Evolutionary conservation across 2,888 invertebrate species (phyloP).

Genomic region (Theodoxus fluviatilis): DNA sequence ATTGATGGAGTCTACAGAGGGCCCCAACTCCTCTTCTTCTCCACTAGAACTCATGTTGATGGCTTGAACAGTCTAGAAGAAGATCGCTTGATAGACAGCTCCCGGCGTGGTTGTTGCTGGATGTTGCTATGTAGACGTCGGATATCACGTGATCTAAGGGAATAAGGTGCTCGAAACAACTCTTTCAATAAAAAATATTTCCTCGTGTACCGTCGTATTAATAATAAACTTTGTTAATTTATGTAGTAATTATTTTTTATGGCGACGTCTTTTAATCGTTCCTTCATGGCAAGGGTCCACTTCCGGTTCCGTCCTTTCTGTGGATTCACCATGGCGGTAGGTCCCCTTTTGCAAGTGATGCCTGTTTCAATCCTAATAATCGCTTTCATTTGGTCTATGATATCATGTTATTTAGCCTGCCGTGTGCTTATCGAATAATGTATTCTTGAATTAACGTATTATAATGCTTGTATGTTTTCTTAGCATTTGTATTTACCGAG

Average conservation of each 20-base stretch:
- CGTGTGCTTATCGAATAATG: too few species aligned
- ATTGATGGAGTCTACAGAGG: constrained; percentile 70
- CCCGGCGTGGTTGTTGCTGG: constrained; percentile 14
- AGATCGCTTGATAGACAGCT: neutral
- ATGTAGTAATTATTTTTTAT: neutral
- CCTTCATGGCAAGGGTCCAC: constrained; percentile 28
- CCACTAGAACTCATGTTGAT: constrained; percentile 57
- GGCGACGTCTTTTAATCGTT: constrained; percentile 26
- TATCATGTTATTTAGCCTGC: too few species aligned
- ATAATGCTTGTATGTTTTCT: too few species aligned
- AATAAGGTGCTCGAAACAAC: neutral
- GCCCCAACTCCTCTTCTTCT: constrained; percentile 64
- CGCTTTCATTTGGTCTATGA: too few species aligned
- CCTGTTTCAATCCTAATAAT: too few species aligned
- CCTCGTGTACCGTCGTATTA: too few species aligned
- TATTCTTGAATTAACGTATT: too few species aligned
- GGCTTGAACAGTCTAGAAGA: neutral
- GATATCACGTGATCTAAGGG: constrained; percentile 22
- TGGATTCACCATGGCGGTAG: constrained; percentile 55
- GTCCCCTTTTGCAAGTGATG: too few species aligned
- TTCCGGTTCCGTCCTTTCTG: too few species aligned
- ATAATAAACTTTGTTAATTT: neutral
- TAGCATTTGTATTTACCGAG: too few species aligned
- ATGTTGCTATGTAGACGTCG: constrained; percentile 27
- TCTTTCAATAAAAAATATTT: too few species aligned